Evolutionary conservation across 2,888 invertebrate genomes (phyloP).

Genomic region (Tuta absoluta): DNA sequence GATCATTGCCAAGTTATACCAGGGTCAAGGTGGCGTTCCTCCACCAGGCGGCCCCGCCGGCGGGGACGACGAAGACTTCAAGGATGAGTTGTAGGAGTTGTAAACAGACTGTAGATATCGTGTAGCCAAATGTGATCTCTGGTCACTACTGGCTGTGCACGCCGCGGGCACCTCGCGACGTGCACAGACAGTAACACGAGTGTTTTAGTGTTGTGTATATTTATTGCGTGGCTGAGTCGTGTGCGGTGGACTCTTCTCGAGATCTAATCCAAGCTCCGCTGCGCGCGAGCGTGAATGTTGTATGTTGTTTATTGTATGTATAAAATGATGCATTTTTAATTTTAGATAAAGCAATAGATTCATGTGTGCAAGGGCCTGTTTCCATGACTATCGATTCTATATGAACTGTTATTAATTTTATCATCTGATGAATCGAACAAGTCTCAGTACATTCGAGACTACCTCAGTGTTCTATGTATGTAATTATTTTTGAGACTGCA

Average conservation of each 20-base stretch:
- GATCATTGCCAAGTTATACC: conserved; percentile 97
- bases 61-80: conserved; percentile 88
- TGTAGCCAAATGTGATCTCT: conserved; percentile 73
- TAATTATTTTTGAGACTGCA: conserved; percentile 79
- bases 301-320: conserved; percentile 54
- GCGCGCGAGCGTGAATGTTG: conserved; percentile 46
- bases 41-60: conserved; percentile 87
- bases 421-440: conserved; percentile 43
- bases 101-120: conserved; percentile 60
- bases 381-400: conserved; percentile 52
- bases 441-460: conserved; percentile 65
- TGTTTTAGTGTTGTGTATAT: conserved; percentile 72
- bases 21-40: conserved; percentile 90
- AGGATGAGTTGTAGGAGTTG: conserved; percentile 88
- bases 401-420: conserved; percentile 31
- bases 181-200: conserved; percentile 53
- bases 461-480: conserved; percentile 75
- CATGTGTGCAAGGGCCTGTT: conserved; percentile 47
- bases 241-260: conserved; percentile 54
- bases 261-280: conserved; percentile 55
- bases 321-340: conserved; percentile 75
- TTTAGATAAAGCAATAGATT: conserved; percentile 60
- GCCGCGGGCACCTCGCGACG: conserved; percentile 36
- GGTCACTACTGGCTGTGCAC: conserved; percentile 50
- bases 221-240: conserved; percentile 59